phyloP scores from a whole-genome alignment of 2,888 invertebrate species.

The Diaperis boleti region DNA sequence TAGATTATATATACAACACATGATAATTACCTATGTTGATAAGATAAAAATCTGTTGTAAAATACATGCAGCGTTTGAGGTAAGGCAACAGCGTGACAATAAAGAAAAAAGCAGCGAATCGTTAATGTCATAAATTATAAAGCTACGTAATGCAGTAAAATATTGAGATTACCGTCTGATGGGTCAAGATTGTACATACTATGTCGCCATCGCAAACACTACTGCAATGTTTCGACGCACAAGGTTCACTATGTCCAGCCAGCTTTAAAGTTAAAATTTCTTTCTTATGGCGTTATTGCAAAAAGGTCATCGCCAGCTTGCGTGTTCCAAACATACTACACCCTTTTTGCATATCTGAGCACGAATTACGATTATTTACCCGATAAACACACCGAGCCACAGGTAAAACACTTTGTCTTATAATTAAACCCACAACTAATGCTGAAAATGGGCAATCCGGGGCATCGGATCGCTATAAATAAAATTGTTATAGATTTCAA shows the following conservation, averaged over 20 bases:
- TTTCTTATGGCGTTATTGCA: slow-evolving; percentile 46
- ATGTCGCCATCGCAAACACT: slow-evolving; percentile 8
- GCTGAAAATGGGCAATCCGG: slow-evolving; percentile 3
- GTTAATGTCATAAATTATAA: no score
- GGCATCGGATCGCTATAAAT: not conserved
- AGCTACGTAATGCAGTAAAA: no score
- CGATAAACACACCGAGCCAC: slow-evolving; percentile 46
- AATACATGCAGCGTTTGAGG: no score
- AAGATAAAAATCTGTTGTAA: slow-evolving; percentile 26
- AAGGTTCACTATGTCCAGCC: slow-evolving; percentile 7
- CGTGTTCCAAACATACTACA: slow-evolving; percentile 47
- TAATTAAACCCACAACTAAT: slow-evolving; percentile 7
- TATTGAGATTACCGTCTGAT: slow-evolving; percentile 7
- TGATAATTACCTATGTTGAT: slow-evolving; percentile 24
- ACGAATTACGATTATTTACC: slow-evolving; percentile 47
- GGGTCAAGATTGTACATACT: slow-evolving; percentile 8
- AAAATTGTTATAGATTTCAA: not conserved
- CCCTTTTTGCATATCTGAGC: slow-evolving; percentile 53
- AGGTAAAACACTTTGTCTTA: slow-evolving; percentile 42
- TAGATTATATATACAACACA: not conserved
- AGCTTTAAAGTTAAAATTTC: slow-evolving; percentile 29
- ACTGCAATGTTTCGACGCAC: slow-evolving; percentile 10
- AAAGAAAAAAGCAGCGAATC: no score
- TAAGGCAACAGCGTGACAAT: not conserved
- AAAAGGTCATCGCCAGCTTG: slow-evolving; percentile 57